These are phyloP conservation scores for Hyperopisus bebe DNA, from an alignment of 2,113 vertebrate species.

Conservation along the genomic window DNA sequence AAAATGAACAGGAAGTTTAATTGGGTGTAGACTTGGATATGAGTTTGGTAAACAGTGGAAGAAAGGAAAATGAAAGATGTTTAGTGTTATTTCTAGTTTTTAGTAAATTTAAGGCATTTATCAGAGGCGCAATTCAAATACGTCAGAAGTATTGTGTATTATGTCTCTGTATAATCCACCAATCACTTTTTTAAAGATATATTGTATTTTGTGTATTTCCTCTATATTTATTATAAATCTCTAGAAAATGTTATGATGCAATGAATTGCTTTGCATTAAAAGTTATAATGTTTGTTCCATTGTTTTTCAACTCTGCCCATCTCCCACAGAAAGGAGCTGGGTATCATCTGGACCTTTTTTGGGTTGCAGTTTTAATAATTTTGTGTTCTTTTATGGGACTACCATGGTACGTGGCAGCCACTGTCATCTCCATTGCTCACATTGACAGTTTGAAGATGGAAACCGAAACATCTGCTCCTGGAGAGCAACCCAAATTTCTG, in stretches of 20 bases:
- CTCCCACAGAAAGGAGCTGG: slow-evolving; percentile 87
- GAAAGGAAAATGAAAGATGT: background rate
- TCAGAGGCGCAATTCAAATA: too few relatives aligned
- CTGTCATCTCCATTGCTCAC: slow-evolving; percentile 96
- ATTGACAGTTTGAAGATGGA: slow-evolving; percentile 99
- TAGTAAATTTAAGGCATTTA: background rate
- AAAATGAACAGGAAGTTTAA: background rate
- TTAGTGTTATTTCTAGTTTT: background rate
- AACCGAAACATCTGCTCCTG: slow-evolving; percentile 91
- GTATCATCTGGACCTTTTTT: slow-evolving; percentile 93
- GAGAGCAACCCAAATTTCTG: slow-evolving; percentile 94
- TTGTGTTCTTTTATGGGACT: slow-evolving; percentile 95
- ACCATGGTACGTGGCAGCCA: slow-evolving; percentile 96
- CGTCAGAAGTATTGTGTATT: too few relatives aligned
- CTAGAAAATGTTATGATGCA: background rate
- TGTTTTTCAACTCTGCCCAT: background rate
- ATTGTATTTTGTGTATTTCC: background rate
- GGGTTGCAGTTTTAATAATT: slow-evolving; percentile 83
- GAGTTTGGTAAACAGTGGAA: background rate
- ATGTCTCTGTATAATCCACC: background rate
- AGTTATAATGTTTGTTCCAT: background rate
- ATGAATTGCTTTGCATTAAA: background rate
- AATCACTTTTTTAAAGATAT: background rate
- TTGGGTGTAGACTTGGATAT: background rate
- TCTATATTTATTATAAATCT: background rate